Conservation (phyloP, 2,888 invertebrate species). For the Drosophila kambysellisi region DNA sequence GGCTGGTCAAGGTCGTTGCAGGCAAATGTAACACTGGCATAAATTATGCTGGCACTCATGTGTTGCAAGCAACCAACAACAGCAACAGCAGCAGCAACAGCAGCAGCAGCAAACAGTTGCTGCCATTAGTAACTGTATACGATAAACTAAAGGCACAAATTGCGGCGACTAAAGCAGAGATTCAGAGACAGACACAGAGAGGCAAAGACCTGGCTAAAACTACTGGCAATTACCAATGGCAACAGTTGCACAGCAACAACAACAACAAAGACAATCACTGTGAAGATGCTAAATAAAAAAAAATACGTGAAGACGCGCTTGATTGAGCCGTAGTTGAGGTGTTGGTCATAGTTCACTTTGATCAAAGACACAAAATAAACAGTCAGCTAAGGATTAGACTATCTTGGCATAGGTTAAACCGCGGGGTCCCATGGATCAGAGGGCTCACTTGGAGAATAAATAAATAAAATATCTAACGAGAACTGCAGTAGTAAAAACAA, state of each 20-base stretch:
- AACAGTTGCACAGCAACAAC: conserved; percentile 41
- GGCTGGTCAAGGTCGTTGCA: conserved; percentile 73
- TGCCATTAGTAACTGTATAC: conserved; percentile 62
- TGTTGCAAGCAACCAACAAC: conserved; percentile 49
- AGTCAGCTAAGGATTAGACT: conserved; percentile 24
- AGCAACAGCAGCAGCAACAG: conserved; percentile 3
- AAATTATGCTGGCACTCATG: conserved; percentile 67
- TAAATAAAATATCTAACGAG: not conserved
- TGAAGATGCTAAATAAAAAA: conserved; percentile 32
- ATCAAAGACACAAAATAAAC: conserved; percentile 4
- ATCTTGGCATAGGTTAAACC: conserved; percentile 13
- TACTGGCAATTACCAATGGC: conserved; percentile 54
- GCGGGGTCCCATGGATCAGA: conserved; percentile 4
- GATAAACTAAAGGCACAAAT: conserved; percentile 49
- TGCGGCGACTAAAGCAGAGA: conserved; percentile 40
- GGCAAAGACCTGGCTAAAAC: conserved; percentile 28
- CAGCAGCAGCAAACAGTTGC: conserved; percentile 21
- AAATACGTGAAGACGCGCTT: conserved; percentile 38
- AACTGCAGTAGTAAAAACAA: not conserved
- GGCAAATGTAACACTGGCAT: conserved; percentile 76
- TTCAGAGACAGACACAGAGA: not conserved
- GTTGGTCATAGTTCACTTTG: conserved; percentile 9
- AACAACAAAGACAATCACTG: conserved; percentile 43
- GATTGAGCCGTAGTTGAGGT: conserved; percentile 35
- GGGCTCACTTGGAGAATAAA: conserved; percentile 6